Conservation (phyloP, 2,797 vertebrate genomes). For the Oreochromis mossambicus region DNA sequence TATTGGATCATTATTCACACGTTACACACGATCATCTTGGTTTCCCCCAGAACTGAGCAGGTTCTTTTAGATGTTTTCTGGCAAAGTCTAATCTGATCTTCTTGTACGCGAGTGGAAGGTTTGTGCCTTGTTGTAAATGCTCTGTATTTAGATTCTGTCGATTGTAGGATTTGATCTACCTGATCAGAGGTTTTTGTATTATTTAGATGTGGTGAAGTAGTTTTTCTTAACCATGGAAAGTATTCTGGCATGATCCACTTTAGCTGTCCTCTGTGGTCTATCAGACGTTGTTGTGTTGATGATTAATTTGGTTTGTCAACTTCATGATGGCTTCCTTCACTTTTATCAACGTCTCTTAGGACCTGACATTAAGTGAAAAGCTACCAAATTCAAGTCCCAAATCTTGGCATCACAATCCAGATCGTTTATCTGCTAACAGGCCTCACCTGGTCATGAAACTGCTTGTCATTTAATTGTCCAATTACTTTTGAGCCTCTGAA, state of each 20-base stretch:
- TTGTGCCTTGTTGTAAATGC: not conserved
- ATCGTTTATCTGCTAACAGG: not conserved
- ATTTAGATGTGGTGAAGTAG: not conserved
- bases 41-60: not conserved
- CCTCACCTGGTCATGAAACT: not conserved
- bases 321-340: not conserved
- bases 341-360: not conserved
- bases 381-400: not conserved
- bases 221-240: not conserved
- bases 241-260: not conserved
- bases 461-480: not conserved
- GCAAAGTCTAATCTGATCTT: not conserved
- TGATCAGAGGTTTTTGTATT: not conserved
- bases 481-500: not conserved
- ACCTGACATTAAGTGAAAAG: not conserved
- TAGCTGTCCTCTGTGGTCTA: not conserved
- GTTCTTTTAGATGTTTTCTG: not conserved
- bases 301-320: not conserved
- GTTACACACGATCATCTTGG: not conserved
- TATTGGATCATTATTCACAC: not conserved
- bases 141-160: not conserved
- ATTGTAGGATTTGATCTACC: not conserved
- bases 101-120: not conserved
- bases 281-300: not conserved
- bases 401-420: not conserved